Conservation (phyloP, 2,797 vertebrate species). For the Macroramphosus scolopax region DNA sequence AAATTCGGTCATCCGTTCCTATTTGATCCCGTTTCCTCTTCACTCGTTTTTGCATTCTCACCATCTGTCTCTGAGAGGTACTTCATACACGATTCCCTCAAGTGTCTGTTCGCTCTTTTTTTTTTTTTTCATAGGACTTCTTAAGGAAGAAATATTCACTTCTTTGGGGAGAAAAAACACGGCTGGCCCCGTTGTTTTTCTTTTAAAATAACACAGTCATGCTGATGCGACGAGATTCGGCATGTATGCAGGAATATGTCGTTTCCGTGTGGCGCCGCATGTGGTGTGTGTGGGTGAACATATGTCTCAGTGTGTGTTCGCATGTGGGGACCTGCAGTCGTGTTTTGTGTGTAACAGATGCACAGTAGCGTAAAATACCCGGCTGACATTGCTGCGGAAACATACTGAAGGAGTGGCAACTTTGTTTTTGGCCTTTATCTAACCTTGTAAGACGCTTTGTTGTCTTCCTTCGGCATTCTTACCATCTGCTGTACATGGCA, state of each 20-base stretch:
- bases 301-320: not conserved
- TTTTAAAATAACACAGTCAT: constrained; percentile 38
- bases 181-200: constrained; percentile 19
- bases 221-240: constrained; percentile 1
- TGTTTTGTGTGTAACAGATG: not conserved
- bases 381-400: constrained; percentile 13
- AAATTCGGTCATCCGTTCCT: constrained; percentile 38
- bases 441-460: constrained; percentile 53
- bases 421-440: constrained; percentile 43
- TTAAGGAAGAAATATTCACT: constrained; percentile 34
- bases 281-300: not conserved
- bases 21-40: constrained; percentile 39
- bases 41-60: constrained; percentile 36
- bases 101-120: constrained; percentile 30
- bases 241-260: not conserved
- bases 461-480: constrained; percentile 52
- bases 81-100: constrained; percentile 39
- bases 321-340: constrained; percentile 1
- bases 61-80: constrained; percentile 59
- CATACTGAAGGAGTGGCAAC: constrained; percentile 14
- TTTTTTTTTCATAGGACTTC: constrained; percentile 51
- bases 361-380: not conserved
- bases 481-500: constrained; percentile 55
- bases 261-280: not conserved
- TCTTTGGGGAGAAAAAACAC: constrained; percentile 25